Evolutionary conservation across 2,888 invertebrate genomes (phyloP).

Genomic region (Charanyca ferruginea): DNA sequence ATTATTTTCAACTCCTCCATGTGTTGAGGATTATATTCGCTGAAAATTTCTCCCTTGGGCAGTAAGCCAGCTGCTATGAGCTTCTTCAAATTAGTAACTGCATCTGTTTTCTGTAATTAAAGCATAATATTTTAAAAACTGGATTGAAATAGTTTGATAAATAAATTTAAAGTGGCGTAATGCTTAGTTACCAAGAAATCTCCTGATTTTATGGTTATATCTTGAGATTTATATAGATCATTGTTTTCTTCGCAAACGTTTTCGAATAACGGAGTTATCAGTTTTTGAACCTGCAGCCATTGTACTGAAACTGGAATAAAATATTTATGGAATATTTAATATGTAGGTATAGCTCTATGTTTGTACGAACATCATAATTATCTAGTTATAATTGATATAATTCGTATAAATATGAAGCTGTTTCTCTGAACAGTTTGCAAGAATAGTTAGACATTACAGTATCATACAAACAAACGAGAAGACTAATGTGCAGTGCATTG

Average conservation of each 20-base stretch:
- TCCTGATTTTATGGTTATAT: slow-evolving; percentile 76
- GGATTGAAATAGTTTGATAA: background rate
- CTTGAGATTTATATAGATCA: slow-evolving; percentile 74
- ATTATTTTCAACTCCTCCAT: slow-evolving; percentile 78
- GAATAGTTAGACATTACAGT: slow-evolving; percentile 35
- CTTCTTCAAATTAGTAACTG: slow-evolving; percentile 74
- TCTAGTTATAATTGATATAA: no score
- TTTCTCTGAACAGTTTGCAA: slow-evolving; percentile 26
- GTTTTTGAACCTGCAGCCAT: slow-evolving; percentile 82
- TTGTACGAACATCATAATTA: no score
- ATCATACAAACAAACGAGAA: slow-evolving; percentile 29
- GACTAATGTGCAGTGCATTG: slow-evolving; percentile 31
- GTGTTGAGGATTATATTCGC: slow-evolving; percentile 80
- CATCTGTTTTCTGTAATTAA: slow-evolving; percentile 78
- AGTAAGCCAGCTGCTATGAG: slow-evolving; percentile 76
- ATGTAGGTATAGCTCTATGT: no score
- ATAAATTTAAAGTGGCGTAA: background rate
- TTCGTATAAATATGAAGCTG: background rate
- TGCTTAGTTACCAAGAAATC: slow-evolving; percentile 77
- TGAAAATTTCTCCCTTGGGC: slow-evolving; percentile 82
- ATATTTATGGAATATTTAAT: background rate
- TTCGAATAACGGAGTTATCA: slow-evolving; percentile 82
- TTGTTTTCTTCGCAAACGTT: slow-evolving; percentile 84
- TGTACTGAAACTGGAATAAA: slow-evolving; percentile 74
- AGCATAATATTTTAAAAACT: slow-evolving; percentile 20